Evolutionary conservation across 1,140 invertebrate species (phyloP).

Genomic region (Neomicropteryx cornuta): DNA sequence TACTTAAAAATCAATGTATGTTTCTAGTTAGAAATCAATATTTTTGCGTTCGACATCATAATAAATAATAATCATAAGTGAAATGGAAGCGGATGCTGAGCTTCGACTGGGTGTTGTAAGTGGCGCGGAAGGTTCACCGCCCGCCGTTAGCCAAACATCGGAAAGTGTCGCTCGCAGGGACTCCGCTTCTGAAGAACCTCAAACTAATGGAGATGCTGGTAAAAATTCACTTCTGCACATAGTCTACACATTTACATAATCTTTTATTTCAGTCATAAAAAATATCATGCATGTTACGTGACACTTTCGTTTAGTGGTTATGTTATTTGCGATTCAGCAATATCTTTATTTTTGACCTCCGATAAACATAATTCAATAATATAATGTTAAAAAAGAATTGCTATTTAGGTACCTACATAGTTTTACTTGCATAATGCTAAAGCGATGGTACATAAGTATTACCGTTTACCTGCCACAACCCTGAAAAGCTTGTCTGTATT

Average conservation of each 20-base stretch:
- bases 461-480: too few species aligned
- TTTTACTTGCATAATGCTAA: too few species aligned
- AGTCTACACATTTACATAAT: constrained; percentile 23
- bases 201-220: constrained; percentile 29
- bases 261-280: constrained; percentile 17
- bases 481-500: too few species aligned
- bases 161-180: constrained; percentile 18
- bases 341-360: constrained; percentile 11
- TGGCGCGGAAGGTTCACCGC: constrained; percentile 36
- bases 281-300: constrained; percentile 1
- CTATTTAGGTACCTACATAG: too few species aligned
- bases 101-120: constrained; percentile 29
- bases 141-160: constrained; percentile 26
- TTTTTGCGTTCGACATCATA: constrained; percentile 21
- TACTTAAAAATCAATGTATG: background rate
- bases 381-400: too few species aligned
- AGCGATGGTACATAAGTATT: too few species aligned
- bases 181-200: constrained; percentile 11
- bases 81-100: constrained; percentile 34
- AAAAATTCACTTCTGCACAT: constrained; percentile 22
- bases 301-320: background rate
- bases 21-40: constrained; percentile 25
- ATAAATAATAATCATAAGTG: constrained; percentile 12
- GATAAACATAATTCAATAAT: too few species aligned
- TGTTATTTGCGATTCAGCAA: constrained; percentile 14